A percentile compares a stretch with the other conserved stretches of the same genome.
These are phyloP conservation scores for Neotoma lepida DNA, from an alignment of 2,113 vertebrate genomes.

Conservation along the genomic window DNA sequence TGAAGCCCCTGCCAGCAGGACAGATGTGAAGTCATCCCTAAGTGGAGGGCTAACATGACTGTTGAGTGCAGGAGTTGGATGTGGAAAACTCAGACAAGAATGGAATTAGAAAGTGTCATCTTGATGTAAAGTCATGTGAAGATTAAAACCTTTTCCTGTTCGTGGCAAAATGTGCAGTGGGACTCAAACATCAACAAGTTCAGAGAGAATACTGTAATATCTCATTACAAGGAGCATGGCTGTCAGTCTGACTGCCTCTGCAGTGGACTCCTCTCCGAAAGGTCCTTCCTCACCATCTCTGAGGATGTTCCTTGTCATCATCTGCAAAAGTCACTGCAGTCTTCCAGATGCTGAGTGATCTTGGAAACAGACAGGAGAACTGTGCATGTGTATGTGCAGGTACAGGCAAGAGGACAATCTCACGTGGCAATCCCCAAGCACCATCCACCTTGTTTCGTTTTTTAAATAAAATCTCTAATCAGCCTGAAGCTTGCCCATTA, in stretches of 20 bases:
- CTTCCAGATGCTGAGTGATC: neutral
- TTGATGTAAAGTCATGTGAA: neutral
- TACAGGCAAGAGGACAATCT: neutral
- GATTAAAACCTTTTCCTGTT: neutral
- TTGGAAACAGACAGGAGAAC: neutral
- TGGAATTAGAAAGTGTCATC: slow-evolving; percentile 7
- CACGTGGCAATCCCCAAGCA: neutral
- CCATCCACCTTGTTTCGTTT: neutral
- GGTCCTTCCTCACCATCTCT: neutral
- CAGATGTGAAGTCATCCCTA: slow-evolving; percentile 68
- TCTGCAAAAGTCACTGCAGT: slow-evolving; percentile 21
- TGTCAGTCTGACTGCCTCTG: neutral
- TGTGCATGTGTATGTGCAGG: neutral
- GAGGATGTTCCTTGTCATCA: neutral
- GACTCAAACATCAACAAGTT: neutral
- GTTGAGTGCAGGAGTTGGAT: slow-evolving; percentile 11
- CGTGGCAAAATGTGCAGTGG: neutral
- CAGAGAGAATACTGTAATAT: neutral
- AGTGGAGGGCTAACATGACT: slow-evolving; percentile 59
- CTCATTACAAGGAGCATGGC: neutral
- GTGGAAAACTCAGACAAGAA: neutral
- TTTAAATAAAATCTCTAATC: neutral
- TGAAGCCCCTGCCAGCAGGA: slow-evolving; percentile 65
- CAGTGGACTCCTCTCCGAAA: neutral
- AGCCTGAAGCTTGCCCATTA: neutral